Evolutionary conservation across 2,113 vertebrate genomes (phyloP).

Genomic region (Equus przewalskii): DNA sequence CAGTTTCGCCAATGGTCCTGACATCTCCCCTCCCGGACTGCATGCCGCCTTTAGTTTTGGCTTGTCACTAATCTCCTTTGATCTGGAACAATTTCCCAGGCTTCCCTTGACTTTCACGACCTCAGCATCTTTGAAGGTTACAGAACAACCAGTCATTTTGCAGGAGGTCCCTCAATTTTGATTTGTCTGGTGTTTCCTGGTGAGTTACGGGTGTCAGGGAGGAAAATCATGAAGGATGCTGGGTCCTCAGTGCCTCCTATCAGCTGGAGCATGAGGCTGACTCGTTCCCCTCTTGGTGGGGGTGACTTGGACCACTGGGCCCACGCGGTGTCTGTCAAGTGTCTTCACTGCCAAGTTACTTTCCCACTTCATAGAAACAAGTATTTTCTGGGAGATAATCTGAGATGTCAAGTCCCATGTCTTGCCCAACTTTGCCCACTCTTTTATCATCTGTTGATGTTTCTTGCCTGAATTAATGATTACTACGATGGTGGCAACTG

Average conservation of each 20-base stretch:
- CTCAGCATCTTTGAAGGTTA: not conserved
- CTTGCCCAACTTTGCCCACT: not conserved
- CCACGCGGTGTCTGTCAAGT: not conserved
- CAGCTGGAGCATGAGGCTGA: rapidly evolving
- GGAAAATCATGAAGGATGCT: rapidly evolving
- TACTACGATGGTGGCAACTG: rapidly evolving
- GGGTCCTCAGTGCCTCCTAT: rapidly evolving
- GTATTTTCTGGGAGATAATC: not conserved
- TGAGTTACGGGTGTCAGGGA: rapidly evolving
- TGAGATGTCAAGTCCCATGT: not conserved
- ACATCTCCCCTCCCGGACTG: rapidly evolving
- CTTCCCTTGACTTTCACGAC: not conserved
- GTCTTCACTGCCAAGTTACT: not conserved
- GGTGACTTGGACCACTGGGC: not conserved
- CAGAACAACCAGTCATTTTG: not conserved
- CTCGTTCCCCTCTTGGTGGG: rapidly evolving
- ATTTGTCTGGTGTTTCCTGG: rapidly evolving
- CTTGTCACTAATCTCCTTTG: not conserved
- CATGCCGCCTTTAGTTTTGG: rapidly evolving
- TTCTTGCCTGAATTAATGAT: not conserved
- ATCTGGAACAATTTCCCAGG: not conserved
- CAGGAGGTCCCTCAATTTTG: not conserved
- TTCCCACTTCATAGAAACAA: not conserved
- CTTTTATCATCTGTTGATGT: rapidly evolving
- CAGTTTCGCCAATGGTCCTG: rapidly evolving